phyloP scores from a whole-genome alignment of 2,113 vertebrate genomes.

The Poeciliopsis retropinna region DNA sequence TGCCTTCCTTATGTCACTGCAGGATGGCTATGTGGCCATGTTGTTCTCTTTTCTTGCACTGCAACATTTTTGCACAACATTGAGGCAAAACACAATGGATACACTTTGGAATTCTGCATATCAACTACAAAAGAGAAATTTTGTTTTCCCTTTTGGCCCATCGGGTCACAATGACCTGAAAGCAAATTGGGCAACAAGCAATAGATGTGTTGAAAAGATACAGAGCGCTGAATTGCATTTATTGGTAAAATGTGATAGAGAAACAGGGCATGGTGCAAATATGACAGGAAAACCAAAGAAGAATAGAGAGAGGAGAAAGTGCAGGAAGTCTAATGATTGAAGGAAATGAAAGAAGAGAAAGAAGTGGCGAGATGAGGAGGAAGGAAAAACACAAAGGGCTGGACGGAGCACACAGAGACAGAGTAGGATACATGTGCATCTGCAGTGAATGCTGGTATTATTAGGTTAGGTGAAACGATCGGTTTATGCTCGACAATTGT shows the following conservation, averaged over 20 bases:
- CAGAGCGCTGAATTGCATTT: not conserved
- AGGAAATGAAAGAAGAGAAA: not conserved
- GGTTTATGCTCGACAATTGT: slow-evolving; percentile 54
- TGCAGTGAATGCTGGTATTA: slow-evolving; percentile 50
- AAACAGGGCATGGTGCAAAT: not conserved
- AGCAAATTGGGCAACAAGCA: slow-evolving; percentile 30
- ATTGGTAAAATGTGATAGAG: not conserved
- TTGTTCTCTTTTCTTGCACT: not conserved
- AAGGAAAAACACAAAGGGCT: slow-evolving; percentile 38
- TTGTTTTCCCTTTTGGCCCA: slow-evolving; percentile 34
- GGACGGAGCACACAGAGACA: slow-evolving; percentile 14
- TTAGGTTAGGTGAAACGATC: slow-evolving; percentile 65
- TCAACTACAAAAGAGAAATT: not conserved
- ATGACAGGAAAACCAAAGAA: not conserved
- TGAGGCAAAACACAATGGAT: not conserved
- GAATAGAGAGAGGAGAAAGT: slow-evolving; percentile 9
- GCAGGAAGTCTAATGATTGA: slow-evolving; percentile 21
- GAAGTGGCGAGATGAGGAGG: not conserved
- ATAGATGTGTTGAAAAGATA: not conserved
- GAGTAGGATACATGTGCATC: slow-evolving; percentile 27
- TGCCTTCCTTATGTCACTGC: not conserved
- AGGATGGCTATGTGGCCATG: not conserved
- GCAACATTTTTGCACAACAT: not conserved
- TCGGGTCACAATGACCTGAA: slow-evolving; percentile 51
- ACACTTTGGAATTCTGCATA: not conserved